Evolutionary conservation across 2,888 invertebrate species (phyloP), one percentile per base, ranked within the genome.

Genomic region (Leptarthrus brevirostris): DNA sequence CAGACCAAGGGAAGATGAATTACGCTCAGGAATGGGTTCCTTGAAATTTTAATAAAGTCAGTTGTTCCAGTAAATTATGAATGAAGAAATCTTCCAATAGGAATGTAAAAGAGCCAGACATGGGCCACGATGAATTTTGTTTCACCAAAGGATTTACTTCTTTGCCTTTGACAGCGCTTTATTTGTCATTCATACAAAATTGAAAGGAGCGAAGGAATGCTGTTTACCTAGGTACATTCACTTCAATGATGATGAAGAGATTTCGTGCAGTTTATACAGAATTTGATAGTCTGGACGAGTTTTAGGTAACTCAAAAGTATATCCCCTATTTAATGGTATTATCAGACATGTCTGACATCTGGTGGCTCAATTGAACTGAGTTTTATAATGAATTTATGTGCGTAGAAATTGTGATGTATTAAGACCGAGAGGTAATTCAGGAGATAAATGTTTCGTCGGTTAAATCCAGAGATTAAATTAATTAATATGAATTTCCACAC

Each of bases 1-100:
- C 44, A 26, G 26, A 14, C 66, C 24, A 16, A 30, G 20, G 30
- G 24, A 66, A 66, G 66, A 66, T 66, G 49, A 66, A 47, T 44
- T 66, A 47, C 47, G 44, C 66, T 30, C 36, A 18, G 66, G 40
- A 66, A 66, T 66, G 66, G 49, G 44, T 47, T 14, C 26, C 44
- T 16, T 66, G 66, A 66, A 66, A 66, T 66, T 66, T 66, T 66
- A 66, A 66, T 66, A 66, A 66, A 47, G 66, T 66, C 66, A 66
- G 66, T 66, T 66, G 66, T 66, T 66, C 36, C 47, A 47, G 66
- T 66, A 66, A 66, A 66, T 66, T 66, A 66, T 66, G 66, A 66
- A 66, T 66, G 66, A 66, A 66, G 49, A 30, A 66, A 44, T 47
- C 66, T 0, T 34, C 34, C 14, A 44, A 66, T 44, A 26, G 26